Base-by-base conservation (phyloP, 1,140 invertebrate species). In the Tetragnatha versicolor region DNA sequence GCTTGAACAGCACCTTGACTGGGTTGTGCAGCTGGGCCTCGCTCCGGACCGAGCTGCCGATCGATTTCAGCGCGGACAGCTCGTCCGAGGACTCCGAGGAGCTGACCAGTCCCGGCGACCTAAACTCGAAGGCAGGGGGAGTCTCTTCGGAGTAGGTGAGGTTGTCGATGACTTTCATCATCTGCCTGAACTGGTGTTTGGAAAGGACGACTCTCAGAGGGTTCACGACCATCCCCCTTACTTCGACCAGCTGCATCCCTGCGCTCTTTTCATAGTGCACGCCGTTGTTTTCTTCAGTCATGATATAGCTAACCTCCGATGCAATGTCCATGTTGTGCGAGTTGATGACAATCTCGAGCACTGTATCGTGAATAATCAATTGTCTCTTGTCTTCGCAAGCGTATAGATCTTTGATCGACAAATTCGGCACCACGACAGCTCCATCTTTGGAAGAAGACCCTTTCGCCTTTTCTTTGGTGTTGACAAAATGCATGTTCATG, bases 401-500 rank as follows among this genome's bases (percentile, higher is more conserved):
- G 83, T 93, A 93, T 47, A 93, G 85, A 45, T 91, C 88, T 72
- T 91, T 89, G 39, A 90, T 89, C 69, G 60, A 55, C 0, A 77
- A 29, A 53, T 39, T 65, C n/a, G 88, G 83, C 81, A 89, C 85
- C 42, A 86, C 69, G 29, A 51, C 39, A 78, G 29, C 53, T 25
- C 80, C 75, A 61, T 70, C n/a, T 58, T 37, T 76, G 65, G 22
- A 81, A 17, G 51, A 58, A 42, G 63, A 79, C 5, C 55, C 17
- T 27, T 55, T n/a, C 12, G 49, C 42, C 58, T 82, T 82, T 17
- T 89, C 22, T 42, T 77, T 47, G 3, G 66, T 49, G 83, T 93
- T 90, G 2, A 94, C 84, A 0, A 93, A 94, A 84, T 92, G 95
- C 1, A 97, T 85, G 85, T 94, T 96, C 88, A 97, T 95, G 84